Evolutionary conservation across 2,888 invertebrate genomes (phyloP).

Genomic region (Agonopterix heracliana): DNA sequence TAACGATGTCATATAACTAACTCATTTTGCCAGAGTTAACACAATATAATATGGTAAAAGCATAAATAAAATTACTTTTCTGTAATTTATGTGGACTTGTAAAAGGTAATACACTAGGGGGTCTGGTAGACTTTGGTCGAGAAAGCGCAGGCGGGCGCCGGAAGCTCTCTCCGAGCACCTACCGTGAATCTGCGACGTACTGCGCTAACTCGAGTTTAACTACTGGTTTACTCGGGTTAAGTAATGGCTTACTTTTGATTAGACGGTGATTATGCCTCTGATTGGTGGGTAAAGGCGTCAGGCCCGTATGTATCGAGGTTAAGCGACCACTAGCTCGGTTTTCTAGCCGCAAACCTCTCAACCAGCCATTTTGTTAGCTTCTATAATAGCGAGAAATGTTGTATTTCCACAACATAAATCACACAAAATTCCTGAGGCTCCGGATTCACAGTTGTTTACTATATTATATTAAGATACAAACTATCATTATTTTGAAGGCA

Average conservation of each 20-base stretch:
- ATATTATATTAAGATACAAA: too few relatives aligned
- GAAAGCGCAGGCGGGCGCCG: slow-evolving; percentile 6
- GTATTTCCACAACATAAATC: too few relatives aligned
- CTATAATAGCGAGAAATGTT: too few relatives aligned
- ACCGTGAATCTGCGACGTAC: slow-evolving; percentile 38
- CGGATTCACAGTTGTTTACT: too few relatives aligned
- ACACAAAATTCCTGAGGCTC: too few relatives aligned
- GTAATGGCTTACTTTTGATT: slow-evolving; percentile 43
- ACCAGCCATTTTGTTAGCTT: too few relatives aligned
- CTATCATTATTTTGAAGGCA: too few relatives aligned
- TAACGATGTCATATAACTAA: too few relatives aligned
- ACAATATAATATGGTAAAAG: background rate
- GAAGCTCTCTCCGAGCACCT: slow-evolving; percentile 13
- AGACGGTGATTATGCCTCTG: slow-evolving; percentile 38
- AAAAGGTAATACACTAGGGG: slow-evolving; percentile 1
- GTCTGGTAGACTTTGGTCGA: background rate
- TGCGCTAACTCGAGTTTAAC: slow-evolving; percentile 32
- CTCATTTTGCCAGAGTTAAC: too few relatives aligned
- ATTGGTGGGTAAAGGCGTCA: slow-evolving; percentile 38
- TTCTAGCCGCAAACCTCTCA: slow-evolving; percentile 1
- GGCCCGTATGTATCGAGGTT: slow-evolving; percentile 28
- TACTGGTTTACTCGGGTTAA: slow-evolving; percentile 31
- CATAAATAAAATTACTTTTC: slow-evolving; percentile 1
- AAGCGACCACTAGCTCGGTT: slow-evolving; percentile 14
- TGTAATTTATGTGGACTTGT: slow-evolving; percentile 3